Base-by-base conservation (phyloP, 2,113 vertebrate species). In the Gadus chalcogrammus region DNA sequence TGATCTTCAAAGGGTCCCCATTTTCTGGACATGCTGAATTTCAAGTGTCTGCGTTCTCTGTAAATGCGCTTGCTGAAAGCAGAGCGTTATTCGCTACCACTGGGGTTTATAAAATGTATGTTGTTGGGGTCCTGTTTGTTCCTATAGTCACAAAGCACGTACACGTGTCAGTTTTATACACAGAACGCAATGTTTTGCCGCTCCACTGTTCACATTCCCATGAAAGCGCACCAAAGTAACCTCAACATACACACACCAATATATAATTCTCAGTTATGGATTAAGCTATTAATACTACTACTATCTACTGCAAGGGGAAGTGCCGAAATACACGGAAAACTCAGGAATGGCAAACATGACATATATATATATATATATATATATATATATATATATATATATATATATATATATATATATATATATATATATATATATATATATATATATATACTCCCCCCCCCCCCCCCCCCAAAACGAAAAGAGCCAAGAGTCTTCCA, bases 401-500 rank as follows among this genome's bases (percentile, higher is more conserved):
- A 24, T 24, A 24, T 24, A 24, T 24, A 24, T 24, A 24, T 24
- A 24, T 24, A 24, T 24, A 24, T 24, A 24, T 24, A 24, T 24
- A 24, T 24, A 24, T 24, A 24, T 24, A 24, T 24, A 24, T 24
- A 24, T 24, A 24, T 24, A 24, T 24, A 24, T 24, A 24, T 24
- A 24, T 24, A 24, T 24, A 24, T 24, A 24, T 24, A 24, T 24
- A 42, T 42, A 20, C 20, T 20, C 20, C 20, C 20, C 20, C 20
- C 20, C 20, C 20, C 38, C 38, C 38, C 38, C 38, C 38, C 38
- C 38, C 38, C 1, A 58, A 58, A 58, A 58, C 15, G 16, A 58
- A 17, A 93, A 78, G 93, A 95, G 93, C 93, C 59, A 61, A 91
- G 92, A 90, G 88, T 91, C 92, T 91, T 93, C 42, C 42, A 92